Conservation (phyloP, 2,113 vertebrate genomes). For the Beaufortia kweichowensis region DNA sequence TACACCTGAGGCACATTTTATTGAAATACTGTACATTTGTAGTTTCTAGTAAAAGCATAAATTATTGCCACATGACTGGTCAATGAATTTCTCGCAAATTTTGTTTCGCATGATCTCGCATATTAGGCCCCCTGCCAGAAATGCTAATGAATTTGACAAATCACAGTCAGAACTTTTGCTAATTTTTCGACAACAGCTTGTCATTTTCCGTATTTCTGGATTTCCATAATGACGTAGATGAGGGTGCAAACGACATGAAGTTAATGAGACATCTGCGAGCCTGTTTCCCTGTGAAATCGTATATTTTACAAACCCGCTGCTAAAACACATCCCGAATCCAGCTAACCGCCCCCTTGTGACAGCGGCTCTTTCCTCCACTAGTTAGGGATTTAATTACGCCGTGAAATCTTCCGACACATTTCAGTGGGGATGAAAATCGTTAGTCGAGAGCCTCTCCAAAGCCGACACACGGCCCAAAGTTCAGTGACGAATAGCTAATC, state of each 20-base stretch:
- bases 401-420: conserved; percentile 45
- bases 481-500: conserved; percentile 45
- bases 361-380: conserved; percentile 17
- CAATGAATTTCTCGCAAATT: conserved; percentile 4
- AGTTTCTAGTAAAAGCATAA: background rate
- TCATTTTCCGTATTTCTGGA: background rate
- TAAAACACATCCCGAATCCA: conserved; percentile 6
- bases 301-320: conserved; percentile 22
- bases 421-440: conserved; percentile 41
- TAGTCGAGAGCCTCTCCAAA: conserved; percentile 40
- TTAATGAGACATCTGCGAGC: conserved; percentile 48
- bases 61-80: background rate
- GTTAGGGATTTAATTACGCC: conserved; percentile 48
- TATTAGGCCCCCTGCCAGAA: background rate
- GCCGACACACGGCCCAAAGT: background rate
- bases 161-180: background rate
- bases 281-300: conserved; percentile 35
- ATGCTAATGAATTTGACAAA: conserved; percentile 20
- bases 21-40: background rate
- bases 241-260: conserved; percentile 29
- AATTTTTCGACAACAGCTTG: conserved; percentile 8
- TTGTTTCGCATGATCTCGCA: background rate
- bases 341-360: conserved; percentile 14
- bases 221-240: conserved; percentile 18
- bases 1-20: background rate